Base-by-base conservation (phyloP, 2,113 vertebrate genomes). In the Peromyscus maniculatus region DNA sequence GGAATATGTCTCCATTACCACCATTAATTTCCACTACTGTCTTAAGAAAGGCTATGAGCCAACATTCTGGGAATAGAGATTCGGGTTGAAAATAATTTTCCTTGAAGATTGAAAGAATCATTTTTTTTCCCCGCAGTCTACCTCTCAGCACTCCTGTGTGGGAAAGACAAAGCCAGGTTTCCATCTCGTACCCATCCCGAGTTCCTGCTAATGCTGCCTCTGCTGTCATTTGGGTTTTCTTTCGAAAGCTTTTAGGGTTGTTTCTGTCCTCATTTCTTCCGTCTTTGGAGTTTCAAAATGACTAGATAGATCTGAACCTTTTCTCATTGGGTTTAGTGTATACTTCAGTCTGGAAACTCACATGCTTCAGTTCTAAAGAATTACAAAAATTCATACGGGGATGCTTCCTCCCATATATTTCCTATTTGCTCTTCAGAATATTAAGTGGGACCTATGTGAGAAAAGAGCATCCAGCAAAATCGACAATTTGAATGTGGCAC, bases 81-180 rank as follows among this genome's bases (percentile, higher is more conserved):
- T 75, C 57, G 3, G 19, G 16, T 36, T 74, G 28, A 57, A 43
- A 93, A 89, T 79, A 0, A 24, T 86, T 79, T 96, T 88, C n/a
- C 57, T 87, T 92, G 13, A 95, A 22, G 43, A 92, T 57, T 86
- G 1, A 94, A 91, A 83, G 62, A 31, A 64, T 31, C 52, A 5
- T 87, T 94, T 91, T 31, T 82, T 90, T 26, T 71, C 92, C 55
- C 92, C 55, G 3, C 75, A 59, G 57, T 77, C 49, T 55, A 43
- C 24, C 0, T 57, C 4, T 21, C 66, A 83, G 3, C 3, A 19
- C 36, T 31, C 4, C 59, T 72, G 3, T 64, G 43, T 39, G 22
- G 5, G n/a, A 91, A 77, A 88, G 86, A 77, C 24, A 49, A 94
- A 96, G 39, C 24, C 75, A 9, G 39, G 71, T 72, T 90, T 36